Base-by-base conservation (phyloP, 2,888 invertebrate species). In the Stenurella melanura region DNA sequence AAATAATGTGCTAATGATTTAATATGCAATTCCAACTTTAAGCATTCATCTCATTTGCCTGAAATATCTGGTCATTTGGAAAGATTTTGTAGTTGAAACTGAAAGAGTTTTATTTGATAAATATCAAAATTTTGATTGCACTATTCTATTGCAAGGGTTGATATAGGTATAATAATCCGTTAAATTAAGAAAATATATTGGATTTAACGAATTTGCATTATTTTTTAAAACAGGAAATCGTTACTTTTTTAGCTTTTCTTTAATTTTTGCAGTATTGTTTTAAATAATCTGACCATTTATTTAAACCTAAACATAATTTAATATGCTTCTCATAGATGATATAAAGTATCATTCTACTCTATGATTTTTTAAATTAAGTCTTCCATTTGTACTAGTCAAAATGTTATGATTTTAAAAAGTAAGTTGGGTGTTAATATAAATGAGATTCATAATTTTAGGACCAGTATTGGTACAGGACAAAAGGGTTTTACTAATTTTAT, bases 331-430 rank as follows among this genome's bases (percentile, higher is more conserved):
- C 42, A 42, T 42, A 19, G 18, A 57, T 10, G 11, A 57, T 19
- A 17, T 18, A 34, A 26, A 26, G 30, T 0, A 34, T 9, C 30
- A 34, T 34, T 58, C 15, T 58, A 21, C 4, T 15, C 0, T 58
- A 11, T 58, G 9, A 19, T 58, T 58, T 34, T 12, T 58, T 21
- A 11, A 58, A 11, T 67, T 67, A 50, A 21, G 66, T 67, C 66
- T 67, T 67, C 66, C 66, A 21, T 15, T 67, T 67, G 12, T 12
- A 19, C 38, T 66, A 67, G 21, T 67, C 42, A 21, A 61, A 61
- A 61, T 61, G 30, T 50, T 50, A 50, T 50, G 6, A 50, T 50
- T n/a, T n/a, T 50, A 50, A 42, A 42, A 42, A 42, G 6, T n/a
- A 50, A 34, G 50, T 12, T 12, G 15, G 15, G 42, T 42, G 15